Evolutionary conservation across 2,797 vertebrate species (phyloP), one percentile per base, ranked within the genome.

Genomic region (Falco naumanni): DNA sequence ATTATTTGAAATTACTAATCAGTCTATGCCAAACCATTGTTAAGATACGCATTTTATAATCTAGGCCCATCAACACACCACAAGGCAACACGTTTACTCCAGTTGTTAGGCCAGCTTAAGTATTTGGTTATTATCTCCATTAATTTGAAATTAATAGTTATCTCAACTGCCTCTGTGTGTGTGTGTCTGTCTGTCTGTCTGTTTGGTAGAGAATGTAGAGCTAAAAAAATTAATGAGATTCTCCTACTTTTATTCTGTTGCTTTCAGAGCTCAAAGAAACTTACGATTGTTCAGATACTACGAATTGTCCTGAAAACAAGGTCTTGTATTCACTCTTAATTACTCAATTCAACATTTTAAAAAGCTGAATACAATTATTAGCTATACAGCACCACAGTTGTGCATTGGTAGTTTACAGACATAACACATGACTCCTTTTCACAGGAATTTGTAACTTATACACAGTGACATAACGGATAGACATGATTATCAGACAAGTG

Each of bases 401-500:
- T 89, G 87, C 87, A 84, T 12, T 86, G 66, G 48, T 72, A 76
- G 43, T 70, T 94, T 78, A 95, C 82, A 94, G 63, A 96, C 47
- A 16, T 31, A 91, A 93, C 59, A 89, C 21, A 72, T 34, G 16
- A 95, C 33, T 20, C 43, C 84, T 81, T 87, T 92, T 43, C 68
- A 83, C 78, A 93, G 53, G 68, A 87, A 70, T 84, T 89, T 79
- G 25, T 88, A 57, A 29, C 83, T 92, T 70, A 90, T 66, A 90
- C 61, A 95, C 68, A 85, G 25, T 78, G 84, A 92, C 12, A 0
- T 47, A 70, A 94, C 79, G 86, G 45, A 84, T 7, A 87, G 65
- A 89, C 71, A 72, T 68, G 82, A 75, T 72, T 66, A 89, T 85
- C 78, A 82, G 87, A 96, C 87, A 91, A 96, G 84, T 91, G 84